These are phyloP conservation scores for Odontophorus gujanensis DNA, from an alignment of 2,113 vertebrate species.

Conservation along the genomic window DNA sequence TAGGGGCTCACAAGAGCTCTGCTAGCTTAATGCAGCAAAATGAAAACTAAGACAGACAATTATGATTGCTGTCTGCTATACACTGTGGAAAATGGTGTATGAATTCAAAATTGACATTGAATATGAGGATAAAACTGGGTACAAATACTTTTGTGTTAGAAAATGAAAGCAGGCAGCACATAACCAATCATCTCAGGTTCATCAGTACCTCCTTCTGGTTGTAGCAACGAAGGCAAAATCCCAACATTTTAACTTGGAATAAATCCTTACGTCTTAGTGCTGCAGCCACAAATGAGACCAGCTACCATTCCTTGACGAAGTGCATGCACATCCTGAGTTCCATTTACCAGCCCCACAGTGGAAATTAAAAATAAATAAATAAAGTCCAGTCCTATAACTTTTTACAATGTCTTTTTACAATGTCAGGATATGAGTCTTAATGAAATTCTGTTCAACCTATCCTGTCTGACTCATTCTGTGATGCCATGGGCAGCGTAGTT, in stretches of 20 bases:
- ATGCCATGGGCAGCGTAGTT: neutral
- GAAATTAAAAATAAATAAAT: neutral
- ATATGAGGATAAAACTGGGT: neutral
- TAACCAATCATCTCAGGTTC: neutral
- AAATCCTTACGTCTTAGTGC: neutral
- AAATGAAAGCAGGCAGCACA: neutral
- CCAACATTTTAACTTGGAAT: neutral
- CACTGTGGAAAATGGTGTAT: neutral
- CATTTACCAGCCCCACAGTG: neutral
- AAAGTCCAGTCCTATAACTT: neutral
- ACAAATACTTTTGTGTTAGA: neutral
- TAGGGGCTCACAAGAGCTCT: neutral
- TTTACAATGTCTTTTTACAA: neutral
- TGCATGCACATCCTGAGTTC: neutral
- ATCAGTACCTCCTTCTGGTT: neutral
- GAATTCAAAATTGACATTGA: neutral
- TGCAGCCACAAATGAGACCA: neutral
- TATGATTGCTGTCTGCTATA: neutral
- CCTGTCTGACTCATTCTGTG: conserved; percentile 5
- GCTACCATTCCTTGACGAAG: neutral
- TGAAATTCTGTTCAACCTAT: neutral
- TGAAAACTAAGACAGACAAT: neutral
- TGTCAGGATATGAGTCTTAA: neutral
- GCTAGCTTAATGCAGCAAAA: neutral
- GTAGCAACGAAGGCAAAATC: neutral